Base-by-base conservation (phyloP, 2,888 invertebrate genomes). In the Chymomyza amoena region DNA sequence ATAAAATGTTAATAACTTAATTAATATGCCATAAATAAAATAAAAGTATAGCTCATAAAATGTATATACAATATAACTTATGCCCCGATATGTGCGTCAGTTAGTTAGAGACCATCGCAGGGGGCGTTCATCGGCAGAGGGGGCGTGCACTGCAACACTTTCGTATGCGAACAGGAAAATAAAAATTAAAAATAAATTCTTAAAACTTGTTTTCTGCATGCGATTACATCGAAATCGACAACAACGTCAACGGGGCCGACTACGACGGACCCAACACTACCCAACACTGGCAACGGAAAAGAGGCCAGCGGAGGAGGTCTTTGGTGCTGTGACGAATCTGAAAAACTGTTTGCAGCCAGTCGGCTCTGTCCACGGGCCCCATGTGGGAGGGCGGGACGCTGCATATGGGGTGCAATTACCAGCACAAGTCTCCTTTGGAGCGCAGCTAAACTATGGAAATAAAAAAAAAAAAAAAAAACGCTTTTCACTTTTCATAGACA, bases 1-100 rank as follows among this genome's bases (percentile, higher is more conserved):
- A 84, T 84, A 75, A 79, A 84, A 87, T 85, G 82, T 80, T 87
- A 85, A 85, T 85, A 81, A 86, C 87, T 85, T 84, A 85, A 85
- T 85, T 86, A 85, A 87, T 85, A 87, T 84, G 87, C 87, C 83
- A 87, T 85, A 84, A 87, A 85, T 87, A 83, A 77, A 74, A 73
- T 68, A 76, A 75, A 75, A 76, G 75, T 73, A 36, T 52, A 61
- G 66, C 60, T 51, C 60, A 51, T 60, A 32, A 36, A 18, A 54
- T 20, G 16, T 18, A 20, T 54, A 6, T 54, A 45, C 39, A 13
- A 13, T 45, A 45, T 45, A 13, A 45, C 20, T 7, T 54, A 54
- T 57, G 57, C 25, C 25, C 57, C 16, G 57, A 7, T 57, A 57
- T 57, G 57, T 57, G 57, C 57, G 20, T 57, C 57, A 57, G 66